Evolutionary conservation across 2,888 invertebrate genomes (phyloP).

Genomic region (Andrena fulva): DNA sequence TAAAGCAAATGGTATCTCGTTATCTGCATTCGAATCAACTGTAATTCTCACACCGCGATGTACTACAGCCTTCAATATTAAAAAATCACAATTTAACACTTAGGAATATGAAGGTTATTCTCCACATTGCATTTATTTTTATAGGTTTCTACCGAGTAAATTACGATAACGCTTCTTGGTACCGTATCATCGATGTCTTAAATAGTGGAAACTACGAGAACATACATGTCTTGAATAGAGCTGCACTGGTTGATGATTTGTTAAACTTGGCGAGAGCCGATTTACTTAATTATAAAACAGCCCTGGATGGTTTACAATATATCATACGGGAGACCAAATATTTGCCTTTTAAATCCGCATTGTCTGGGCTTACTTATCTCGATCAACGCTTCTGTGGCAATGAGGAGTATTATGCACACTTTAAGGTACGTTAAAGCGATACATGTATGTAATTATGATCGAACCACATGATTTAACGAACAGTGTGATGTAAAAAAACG

Average conservation of each 20-base stretch:
- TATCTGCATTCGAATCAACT: no score
- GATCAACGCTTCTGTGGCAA: conserved; percentile 85
- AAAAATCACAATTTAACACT: no score
- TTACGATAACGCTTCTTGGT: conserved; percentile 87
- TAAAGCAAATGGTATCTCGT: no score
- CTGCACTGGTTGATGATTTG: conserved; percentile 90
- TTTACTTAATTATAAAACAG: conserved; percentile 85
- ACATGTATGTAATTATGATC: neutral
- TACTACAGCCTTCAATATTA: no score
- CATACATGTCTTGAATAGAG: conserved; percentile 89
- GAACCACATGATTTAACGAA: neutral
- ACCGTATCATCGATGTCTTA: conserved; percentile 86
- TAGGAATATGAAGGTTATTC: no score
- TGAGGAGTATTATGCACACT: conserved; percentile 68
- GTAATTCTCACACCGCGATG: no score
- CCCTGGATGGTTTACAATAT: conserved; percentile 87
- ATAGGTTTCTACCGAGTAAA: conserved; percentile 88
- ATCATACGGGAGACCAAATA: conserved; percentile 88
- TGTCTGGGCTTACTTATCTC: conserved; percentile 85
- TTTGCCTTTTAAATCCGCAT: conserved; percentile 89
- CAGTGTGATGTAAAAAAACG: no score
- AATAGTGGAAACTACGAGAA: conserved; percentile 82
- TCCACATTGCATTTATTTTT: conserved; percentile 32
- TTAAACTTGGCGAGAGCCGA: conserved; percentile 87
- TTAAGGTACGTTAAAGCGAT: conserved; percentile 78